These are phyloP conservation scores for Nycticorax nycticorax DNA, from an alignment of 2,113 vertebrate genomes.

Conservation along the genomic window DNA sequence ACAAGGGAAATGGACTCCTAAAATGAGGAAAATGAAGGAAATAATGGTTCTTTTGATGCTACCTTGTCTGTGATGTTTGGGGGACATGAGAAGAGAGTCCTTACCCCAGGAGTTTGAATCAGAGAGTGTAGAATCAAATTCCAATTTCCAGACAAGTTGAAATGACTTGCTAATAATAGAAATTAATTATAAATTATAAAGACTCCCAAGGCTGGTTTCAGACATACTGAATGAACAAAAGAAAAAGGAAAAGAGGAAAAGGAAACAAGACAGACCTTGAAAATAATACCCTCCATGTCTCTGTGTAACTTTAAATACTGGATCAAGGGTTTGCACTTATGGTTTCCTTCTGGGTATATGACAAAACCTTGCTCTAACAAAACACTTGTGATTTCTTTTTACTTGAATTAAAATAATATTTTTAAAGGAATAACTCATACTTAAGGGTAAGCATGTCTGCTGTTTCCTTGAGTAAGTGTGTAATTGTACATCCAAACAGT, in stretches of 20 bases:
- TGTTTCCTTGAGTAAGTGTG: neutral
- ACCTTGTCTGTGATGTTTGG: neutral
- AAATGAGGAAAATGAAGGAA: neutral
- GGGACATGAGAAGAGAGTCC: neutral
- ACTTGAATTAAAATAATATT: neutral
- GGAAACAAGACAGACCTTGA: conserved; percentile 1
- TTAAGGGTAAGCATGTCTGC: neutral
- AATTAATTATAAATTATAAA: conserved; percentile 59
- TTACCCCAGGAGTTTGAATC: neutral
- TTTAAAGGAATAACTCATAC: neutral
- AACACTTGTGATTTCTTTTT: neutral
- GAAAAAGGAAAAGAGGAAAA: neutral
- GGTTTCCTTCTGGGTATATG: neutral
- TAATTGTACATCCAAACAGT: neutral
- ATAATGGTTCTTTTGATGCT: neutral
- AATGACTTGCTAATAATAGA: conserved; percentile 55
- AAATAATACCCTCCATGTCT: neutral
- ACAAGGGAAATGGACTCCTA: neutral
- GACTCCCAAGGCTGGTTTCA: conserved; percentile 9
- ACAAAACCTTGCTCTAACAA: conserved; percentile 4
- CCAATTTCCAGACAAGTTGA: neutral
- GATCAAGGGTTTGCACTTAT: neutral
- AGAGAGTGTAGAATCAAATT: neutral
- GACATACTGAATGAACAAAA: neutral
- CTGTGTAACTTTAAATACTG: neutral